These are phyloP conservation scores for Brachyptera putata DNA, from an alignment of 2,888 invertebrate genomes.

Conservation along the genomic window DNA sequence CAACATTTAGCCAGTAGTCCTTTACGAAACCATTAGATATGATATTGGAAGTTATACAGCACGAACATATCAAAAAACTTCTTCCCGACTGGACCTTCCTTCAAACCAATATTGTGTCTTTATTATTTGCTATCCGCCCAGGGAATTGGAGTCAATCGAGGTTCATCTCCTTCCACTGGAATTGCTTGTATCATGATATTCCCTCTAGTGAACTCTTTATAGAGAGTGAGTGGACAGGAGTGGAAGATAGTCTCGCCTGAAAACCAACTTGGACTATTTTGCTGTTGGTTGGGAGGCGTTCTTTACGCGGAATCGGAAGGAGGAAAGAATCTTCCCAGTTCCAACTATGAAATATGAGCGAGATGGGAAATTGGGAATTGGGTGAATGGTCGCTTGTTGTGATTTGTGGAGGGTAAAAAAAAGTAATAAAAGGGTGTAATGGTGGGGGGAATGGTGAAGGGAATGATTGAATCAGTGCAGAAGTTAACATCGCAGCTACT, in stretches of 20 bases:
- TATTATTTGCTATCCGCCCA: slow-evolving; percentile 18
- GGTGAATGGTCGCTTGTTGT: slow-evolving; percentile 20
- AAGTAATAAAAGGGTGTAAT: neutral
- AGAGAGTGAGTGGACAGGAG: slow-evolving; percentile 8
- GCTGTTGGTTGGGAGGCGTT: too few species aligned
- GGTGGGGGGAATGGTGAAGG: neutral
- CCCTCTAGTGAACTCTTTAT: slow-evolving; percentile 8
- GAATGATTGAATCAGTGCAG: slow-evolving; percentile 17
- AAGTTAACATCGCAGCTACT: neutral
- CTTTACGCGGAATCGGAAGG: too few species aligned
- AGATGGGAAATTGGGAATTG: slow-evolving; percentile 21
- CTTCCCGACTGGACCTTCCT: neutral
- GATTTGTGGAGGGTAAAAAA: neutral
- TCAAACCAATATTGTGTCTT: slow-evolving; percentile 16
- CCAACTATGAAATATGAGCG: slow-evolving; percentile 18
- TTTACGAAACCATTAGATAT: slow-evolving; percentile 8
- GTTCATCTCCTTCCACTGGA: slow-evolving; percentile 2
- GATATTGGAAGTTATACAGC: slow-evolving; percentile 10
- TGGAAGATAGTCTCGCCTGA: too few species aligned
- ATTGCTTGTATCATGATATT: neutral
- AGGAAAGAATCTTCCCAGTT: neutral
- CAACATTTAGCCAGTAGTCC: too few species aligned
- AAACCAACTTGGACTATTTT: too few species aligned
- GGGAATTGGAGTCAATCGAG: slow-evolving; percentile 19
- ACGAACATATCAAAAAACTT: slow-evolving; percentile 7